Conservation (phyloP, 2,888 invertebrate species). For the Abrostola triplasia region DNA sequence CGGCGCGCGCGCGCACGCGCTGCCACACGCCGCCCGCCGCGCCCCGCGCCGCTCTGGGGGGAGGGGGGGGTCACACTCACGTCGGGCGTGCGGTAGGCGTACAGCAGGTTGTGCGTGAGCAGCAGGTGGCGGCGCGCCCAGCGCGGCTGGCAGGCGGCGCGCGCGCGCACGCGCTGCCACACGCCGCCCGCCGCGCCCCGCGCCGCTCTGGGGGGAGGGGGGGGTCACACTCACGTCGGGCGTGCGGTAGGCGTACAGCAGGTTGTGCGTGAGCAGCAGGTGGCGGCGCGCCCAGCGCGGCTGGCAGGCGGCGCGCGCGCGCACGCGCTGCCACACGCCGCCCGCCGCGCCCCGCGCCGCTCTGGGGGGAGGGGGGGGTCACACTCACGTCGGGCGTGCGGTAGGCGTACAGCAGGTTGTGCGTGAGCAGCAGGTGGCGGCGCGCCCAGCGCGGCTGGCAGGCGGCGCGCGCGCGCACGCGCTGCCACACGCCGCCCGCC, state of each 20-base stretch:
- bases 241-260: too few relatives aligned
- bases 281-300: too few relatives aligned
- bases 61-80: slow-evolving; percentile 25
- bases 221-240: too few relatives aligned
- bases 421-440: slow-evolving; percentile 75
- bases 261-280: too few relatives aligned
- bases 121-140: slow-evolving; percentile 76
- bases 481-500: slow-evolving; percentile 71
- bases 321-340: slow-evolving; percentile 5
- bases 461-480: slow-evolving; percentile 61
- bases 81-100: slow-evolving; percentile 70
- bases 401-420: slow-evolving; percentile 78
- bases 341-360: slow-evolving; percentile 27
- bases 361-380: slow-evolving; percentile 14
- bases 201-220: slow-evolving; percentile 48
- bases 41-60: slow-evolving; percentile 21
- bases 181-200: slow-evolving; percentile 70
- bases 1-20: too few relatives aligned
- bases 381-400: slow-evolving; percentile 52
- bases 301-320: too few relatives aligned
- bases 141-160: slow-evolving; percentile 56
- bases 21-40: slow-evolving; percentile 19
- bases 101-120: slow-evolving; percentile 76
- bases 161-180: slow-evolving; percentile 71
- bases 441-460: slow-evolving; percentile 70